phyloP scores from a whole-genome alignment of 2,888 invertebrate species.

The Conus canariensis region DNA sequence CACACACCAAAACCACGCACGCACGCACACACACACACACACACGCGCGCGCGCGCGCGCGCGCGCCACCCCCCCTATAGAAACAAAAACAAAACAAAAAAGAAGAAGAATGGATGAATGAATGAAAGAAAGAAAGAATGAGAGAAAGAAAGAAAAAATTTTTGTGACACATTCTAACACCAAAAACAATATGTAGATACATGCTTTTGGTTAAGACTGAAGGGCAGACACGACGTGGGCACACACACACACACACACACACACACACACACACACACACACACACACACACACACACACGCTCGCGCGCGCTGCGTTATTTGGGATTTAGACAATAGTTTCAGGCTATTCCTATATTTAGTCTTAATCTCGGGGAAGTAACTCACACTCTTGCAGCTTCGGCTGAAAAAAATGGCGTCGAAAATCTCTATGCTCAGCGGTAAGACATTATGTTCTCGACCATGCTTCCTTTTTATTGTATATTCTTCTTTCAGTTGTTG shows the following conservation, averaged over 20 bases:
- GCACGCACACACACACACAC: background rate
- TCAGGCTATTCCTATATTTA: background rate
- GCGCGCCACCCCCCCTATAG: background rate
- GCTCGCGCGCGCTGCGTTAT: no score
- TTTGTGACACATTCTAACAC: no score
- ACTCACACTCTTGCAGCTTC: background rate
- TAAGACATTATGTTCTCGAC: background rate
- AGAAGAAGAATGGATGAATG: background rate
- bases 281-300: no score
- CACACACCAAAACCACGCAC: background rate
- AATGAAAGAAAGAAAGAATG: background rate
- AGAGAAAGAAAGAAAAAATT: no score
- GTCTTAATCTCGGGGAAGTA: background rate
- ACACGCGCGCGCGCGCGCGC: background rate
- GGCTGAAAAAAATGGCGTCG: conserved; percentile 20
- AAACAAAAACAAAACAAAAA: background rate
- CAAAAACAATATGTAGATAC: no score
- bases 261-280: no score
- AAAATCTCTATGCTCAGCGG: conserved; percentile 20
- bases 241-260: no score
- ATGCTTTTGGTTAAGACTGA: no score
- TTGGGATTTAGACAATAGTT: no score
- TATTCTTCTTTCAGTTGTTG: no score
- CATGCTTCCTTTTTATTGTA: background rate
- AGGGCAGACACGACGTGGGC: no score